Evolutionary conservation across 1,140 invertebrate genomes (phyloP).

Genomic region (Harpegnathos saltator): DNA sequence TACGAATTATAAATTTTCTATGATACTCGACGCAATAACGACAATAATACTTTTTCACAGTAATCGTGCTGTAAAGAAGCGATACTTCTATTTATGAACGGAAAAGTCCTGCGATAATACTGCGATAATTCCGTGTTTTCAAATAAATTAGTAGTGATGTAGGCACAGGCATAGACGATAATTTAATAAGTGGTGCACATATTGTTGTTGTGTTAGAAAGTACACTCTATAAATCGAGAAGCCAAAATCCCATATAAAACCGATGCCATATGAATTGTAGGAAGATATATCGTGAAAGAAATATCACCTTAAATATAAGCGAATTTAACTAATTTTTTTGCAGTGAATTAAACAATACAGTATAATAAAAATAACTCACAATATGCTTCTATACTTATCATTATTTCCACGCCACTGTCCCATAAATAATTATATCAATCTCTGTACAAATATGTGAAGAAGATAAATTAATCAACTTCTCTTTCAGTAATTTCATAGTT

Average conservation of each 20-base stretch:
- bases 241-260: constrained; percentile 10
- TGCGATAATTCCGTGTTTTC: neutral
- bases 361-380: neutral
- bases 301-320: neutral
- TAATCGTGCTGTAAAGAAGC: constrained; percentile 17
- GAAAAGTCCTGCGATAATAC: constrained; percentile 13
- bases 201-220: constrained; percentile 6
- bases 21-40: no score
- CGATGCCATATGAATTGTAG: neutral
- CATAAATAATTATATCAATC: neutral
- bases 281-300: constrained; percentile 2
- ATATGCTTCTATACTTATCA: neutral
- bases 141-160: neutral
- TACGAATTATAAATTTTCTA: neutral
- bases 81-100: neutral
- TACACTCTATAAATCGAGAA: constrained; percentile 24
- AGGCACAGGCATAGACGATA: neutral
- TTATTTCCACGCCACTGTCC: neutral
- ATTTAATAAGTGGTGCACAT: constrained; percentile 15
- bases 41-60: neutral
- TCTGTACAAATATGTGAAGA: neutral
- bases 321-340: constrained; percentile 6
- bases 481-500: no score
- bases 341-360: constrained; percentile 12
- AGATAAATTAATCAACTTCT: no score